These are phyloP conservation scores for Aurelia aurita DNA, from an alignment of 30 jellyfish, hydroid and myxozoan species.

Conservation along the genomic window DNA sequence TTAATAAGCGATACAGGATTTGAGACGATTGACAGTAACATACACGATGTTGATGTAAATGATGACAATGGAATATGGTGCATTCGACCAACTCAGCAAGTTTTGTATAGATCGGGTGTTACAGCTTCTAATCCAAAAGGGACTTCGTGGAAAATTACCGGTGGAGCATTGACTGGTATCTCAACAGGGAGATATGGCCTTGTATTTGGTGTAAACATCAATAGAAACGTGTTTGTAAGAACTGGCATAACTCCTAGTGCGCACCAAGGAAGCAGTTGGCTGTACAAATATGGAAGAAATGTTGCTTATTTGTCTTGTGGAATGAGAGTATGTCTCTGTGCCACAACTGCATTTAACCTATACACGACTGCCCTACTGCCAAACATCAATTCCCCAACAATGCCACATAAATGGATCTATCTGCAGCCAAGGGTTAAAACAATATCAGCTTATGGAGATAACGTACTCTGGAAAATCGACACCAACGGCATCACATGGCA, in stretches of 20 bases:
- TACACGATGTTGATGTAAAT: neutral
- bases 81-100: neutral
- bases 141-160: neutral
- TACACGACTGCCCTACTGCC: too few relatives aligned
- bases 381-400: too few relatives aligned
- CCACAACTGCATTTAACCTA: too few relatives aligned
- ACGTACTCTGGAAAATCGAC: slow-evolving; percentile 31
- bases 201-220: neutral
- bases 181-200: slow-evolving; percentile 34
- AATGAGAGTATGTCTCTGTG: too few relatives aligned
- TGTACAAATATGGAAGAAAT: too few relatives aligned
- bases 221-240: neutral
- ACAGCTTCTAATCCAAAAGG: slow-evolving; percentile 29
- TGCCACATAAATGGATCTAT: neutral
- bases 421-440: neutral
- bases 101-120: slow-evolving; percentile 10
- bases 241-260: slow-evolving; percentile 1
- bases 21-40: slow-evolving; percentile 10
- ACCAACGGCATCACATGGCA: slow-evolving; percentile 14
- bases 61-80: neutral
- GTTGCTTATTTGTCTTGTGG: too few relatives aligned
- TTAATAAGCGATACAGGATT: neutral
- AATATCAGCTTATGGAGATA: slow-evolving; percentile 16
- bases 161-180: neutral
- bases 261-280: slow-evolving; percentile 11